A percentile compares a stretch with the other conserved stretches of the same genome.
Conservation (phyloP, 2,113 vertebrate species). For the Rhadina sibilatrix region DNA sequence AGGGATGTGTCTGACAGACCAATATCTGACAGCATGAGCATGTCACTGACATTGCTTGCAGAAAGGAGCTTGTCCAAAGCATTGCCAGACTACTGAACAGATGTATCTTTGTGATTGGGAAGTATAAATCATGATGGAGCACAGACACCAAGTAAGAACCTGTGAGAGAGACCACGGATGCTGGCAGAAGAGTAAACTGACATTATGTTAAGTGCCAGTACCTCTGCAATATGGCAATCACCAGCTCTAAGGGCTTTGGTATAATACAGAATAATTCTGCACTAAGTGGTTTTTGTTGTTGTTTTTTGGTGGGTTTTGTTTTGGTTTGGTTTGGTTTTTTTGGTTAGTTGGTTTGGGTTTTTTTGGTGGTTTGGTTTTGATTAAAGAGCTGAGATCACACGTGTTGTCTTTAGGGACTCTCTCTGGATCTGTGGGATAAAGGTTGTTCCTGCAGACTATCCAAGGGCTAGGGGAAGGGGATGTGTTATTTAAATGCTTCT, state of each 20-base stretch:
- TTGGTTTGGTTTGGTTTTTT: too few species aligned
- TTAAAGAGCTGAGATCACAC: neutral
- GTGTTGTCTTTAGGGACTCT: neutral
- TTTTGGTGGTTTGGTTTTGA: neutral
- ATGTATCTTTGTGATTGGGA: neutral
- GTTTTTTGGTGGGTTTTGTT: neutral
- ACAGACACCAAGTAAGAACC: neutral
- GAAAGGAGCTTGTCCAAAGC: neutral
- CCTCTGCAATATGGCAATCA: neutral
- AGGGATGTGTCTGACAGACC: neutral
- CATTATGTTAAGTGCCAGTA: neutral
- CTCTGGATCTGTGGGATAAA: neutral
- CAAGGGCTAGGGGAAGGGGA: neutral
- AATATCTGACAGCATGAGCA: neutral
- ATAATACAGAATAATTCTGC: neutral
- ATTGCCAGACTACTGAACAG: neutral
- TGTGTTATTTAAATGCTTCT: neutral
- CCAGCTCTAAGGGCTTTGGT: neutral
- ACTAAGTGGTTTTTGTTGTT: too few species aligned
- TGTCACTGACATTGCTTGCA: neutral
- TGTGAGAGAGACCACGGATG: neutral
- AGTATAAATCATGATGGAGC: neutral
- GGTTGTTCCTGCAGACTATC: neutral
- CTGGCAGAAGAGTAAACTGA: neutral
- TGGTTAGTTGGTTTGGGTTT: fast-evolving